A percentile compares a stretch with the other conserved stretches of the same genome.
These are phyloP conservation scores for Drosophila lini DNA, from an alignment of 1,140 invertebrate genomes.

Conservation along the genomic window DNA sequence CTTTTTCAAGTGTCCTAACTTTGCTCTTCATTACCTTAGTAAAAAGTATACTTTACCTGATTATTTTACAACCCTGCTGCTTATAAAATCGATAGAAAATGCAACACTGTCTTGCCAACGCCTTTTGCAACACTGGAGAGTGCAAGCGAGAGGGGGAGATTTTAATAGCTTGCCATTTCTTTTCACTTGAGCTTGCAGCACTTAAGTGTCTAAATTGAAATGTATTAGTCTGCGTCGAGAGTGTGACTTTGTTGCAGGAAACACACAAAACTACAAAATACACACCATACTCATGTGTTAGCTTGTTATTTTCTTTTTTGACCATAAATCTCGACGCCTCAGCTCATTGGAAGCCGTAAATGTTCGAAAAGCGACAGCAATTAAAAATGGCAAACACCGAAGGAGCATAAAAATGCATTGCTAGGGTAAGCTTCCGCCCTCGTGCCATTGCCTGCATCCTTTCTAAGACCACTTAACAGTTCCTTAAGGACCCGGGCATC, in stretches of 20 bases:
- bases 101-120: conserved; percentile 25
- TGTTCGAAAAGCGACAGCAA: conserved; percentile 77
- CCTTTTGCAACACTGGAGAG: conserved; percentile 37
- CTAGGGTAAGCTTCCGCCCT: neutral
- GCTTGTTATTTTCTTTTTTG: conserved; percentile 1
- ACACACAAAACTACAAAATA: conserved; percentile 50
- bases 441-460: neutral
- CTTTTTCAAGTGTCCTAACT: no score
- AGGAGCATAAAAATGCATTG: conserved; percentile 63
- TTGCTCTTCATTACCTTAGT: neutral
- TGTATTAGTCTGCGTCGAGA: conserved; percentile 37
- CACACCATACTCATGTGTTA: conserved; percentile 11
- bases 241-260: conserved; percentile 63
- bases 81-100: conserved; percentile 33
- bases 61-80: neutral
- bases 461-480: conserved; percentile 57
- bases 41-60: no score
- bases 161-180: conserved; percentile 32
- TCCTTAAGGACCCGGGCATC: conserved; percentile 33
- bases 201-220: conserved; percentile 54
- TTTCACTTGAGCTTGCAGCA: conserved; percentile 25
- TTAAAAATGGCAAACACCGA: conserved; percentile 75
- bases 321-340: conserved; percentile 76
- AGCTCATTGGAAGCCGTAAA: conserved; percentile 75
- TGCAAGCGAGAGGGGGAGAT: no score